phyloP scores from a whole-genome alignment of 2,888 invertebrate genomes.

The Leptogaster cylindrica region DNA sequence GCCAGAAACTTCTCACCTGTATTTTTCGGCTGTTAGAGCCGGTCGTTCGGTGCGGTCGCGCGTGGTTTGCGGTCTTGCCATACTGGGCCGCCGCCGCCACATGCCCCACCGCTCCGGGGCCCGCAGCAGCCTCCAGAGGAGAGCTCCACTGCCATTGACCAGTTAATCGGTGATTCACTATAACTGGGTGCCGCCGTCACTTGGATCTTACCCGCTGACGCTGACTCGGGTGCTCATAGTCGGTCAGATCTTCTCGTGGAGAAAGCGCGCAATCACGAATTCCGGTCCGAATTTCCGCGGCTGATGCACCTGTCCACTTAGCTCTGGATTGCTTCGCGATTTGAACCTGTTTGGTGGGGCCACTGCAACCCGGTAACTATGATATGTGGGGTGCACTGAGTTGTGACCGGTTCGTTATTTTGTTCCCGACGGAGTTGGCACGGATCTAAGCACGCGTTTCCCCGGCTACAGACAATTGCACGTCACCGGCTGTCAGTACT shows the following conservation, averaged over 20 bases:
- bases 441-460: constrained; percentile 23
- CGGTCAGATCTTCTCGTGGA: background rate
- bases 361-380: constrained; percentile 6
- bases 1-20: no score
- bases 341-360: background rate
- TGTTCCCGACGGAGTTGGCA: constrained; percentile 8
- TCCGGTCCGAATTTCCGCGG: no score
- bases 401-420: constrained; percentile 17
- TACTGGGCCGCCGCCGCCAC: background rate
- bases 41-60: background rate
- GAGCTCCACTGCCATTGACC: constrained; percentile 15
- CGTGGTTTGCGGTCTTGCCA: constrained; percentile 1
- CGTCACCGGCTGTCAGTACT: constrained; percentile 18
- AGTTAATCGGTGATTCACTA: constrained; percentile 13
- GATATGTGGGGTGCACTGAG: constrained; percentile 7
- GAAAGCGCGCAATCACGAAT: background rate
- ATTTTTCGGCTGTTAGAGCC: background rate
- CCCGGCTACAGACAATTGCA: constrained; percentile 16
- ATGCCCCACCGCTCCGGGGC: background rate
- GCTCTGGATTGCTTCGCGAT: no score
- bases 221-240: background rate
- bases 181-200: background rate
- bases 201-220: background rate
- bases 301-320: background rate
- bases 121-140: background rate